Evolutionary conservation across 2,113 vertebrate species (phyloP).

Genomic region (Podarcis cretensis): DNA sequence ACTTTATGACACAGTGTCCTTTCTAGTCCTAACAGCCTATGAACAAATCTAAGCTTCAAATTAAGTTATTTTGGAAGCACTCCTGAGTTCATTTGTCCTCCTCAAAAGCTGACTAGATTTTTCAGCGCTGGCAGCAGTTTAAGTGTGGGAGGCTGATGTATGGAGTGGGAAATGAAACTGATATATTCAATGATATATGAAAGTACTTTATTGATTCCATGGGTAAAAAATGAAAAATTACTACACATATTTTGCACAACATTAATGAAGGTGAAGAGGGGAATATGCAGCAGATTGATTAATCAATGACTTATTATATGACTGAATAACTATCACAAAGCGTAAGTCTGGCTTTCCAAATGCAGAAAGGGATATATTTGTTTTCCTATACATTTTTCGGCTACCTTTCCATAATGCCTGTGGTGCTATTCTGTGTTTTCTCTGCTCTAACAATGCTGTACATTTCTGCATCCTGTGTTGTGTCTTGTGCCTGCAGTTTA

Average conservation of each 20-base stretch:
- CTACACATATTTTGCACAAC: not conserved
- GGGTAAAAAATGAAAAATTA: constrained; percentile 2
- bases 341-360: not conserved
- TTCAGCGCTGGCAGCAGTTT: not conserved
- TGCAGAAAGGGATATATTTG: not conserved
- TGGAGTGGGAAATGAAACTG: constrained; percentile 5
- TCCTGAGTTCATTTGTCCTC: not conserved
- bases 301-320: constrained; percentile 22
- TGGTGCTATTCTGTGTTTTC: not conserved
- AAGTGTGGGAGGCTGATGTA: not conserved
- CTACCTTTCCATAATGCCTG: not conserved
- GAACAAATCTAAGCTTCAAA: not conserved
- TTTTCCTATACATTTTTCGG: not conserved
- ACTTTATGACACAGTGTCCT: not conserved
- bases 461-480: not conserved
- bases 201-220: constrained; percentile 20
- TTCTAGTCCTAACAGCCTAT: not conserved
- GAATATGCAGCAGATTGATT: not conserved
- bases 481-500: too few species aligned
- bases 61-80: not conserved
- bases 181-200: constrained; percentile 17
- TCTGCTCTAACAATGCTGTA: not conserved
- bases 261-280: not conserved
- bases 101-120: not conserved
- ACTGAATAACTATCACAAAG: not conserved